These are phyloP conservation scores for Oncopodura yosiiana DNA, from an alignment of 1,140 invertebrate species.

Conservation along the genomic window DNA sequence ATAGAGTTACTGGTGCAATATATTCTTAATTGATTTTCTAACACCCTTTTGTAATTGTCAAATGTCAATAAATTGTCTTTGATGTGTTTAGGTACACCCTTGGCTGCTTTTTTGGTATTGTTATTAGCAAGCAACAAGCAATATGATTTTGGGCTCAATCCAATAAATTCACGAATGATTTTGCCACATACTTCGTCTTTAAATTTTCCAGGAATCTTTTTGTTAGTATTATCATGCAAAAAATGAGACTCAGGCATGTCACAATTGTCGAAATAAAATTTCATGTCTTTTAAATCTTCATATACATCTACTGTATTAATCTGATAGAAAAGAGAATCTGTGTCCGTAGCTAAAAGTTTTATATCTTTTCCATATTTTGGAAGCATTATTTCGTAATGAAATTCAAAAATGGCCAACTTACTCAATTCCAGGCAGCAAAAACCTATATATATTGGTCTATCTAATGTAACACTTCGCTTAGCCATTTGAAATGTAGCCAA, in stretches of 20 bases:
- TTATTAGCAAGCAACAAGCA: too few relatives aligned
- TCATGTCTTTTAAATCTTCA: constrained; percentile 2
- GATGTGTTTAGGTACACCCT: constrained; percentile 3
- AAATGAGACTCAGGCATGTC: constrained; percentile 7
- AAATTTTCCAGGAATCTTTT: constrained; percentile 45
- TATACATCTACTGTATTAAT: constrained; percentile 16
- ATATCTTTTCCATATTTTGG: constrained; percentile 3
- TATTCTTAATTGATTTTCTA: constrained; percentile 1
- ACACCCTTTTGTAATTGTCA: background rate
- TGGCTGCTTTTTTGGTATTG: constrained; percentile 10
- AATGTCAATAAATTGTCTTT: background rate
- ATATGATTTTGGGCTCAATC: constrained; percentile 43
- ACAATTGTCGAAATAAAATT: constrained; percentile 11
- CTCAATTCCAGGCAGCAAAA: constrained; percentile 8
- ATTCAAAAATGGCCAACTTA: constrained; percentile 7
- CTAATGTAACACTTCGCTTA: background rate
- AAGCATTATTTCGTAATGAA: constrained; percentile 11
- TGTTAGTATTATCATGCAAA: constrained; percentile 37
- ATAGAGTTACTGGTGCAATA: constrained; percentile 6
- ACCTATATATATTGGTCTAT: constrained; percentile 14
- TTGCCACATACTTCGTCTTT: constrained; percentile 44
- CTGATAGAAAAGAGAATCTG: constrained; percentile 9
- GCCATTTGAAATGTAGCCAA: constrained; percentile 6
- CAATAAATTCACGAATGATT: constrained; percentile 40
- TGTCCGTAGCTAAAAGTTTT: constrained; percentile 14